Base-by-base conservation (phyloP, 2,888 invertebrate genomes). In the Leptinotarsa juncta region DNA sequence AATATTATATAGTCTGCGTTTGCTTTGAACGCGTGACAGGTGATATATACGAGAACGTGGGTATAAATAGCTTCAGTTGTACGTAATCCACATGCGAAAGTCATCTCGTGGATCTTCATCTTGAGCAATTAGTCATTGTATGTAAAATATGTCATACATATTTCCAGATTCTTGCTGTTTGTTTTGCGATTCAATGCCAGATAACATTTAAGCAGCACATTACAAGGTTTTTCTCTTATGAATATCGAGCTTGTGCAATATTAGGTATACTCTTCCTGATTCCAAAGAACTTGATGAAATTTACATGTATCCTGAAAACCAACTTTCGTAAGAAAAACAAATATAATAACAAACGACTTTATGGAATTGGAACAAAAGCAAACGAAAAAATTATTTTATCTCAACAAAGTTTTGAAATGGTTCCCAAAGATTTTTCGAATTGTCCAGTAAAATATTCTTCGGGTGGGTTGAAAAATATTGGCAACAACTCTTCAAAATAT, bases 61-160 rank as follows among this genome's bases (percentile, higher is more conserved):
- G 69, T 57, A 42, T 51, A 53, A 20, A 70, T 65, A 20, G 42
- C 48, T 55, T 53, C 55, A 53, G 42, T 65, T n/a, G 14, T 23
- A 42, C 48, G 66, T 16, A 65, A 71, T 65, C 62, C 67, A 73
- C 73, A 20, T 73, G 76, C 55, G 73, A 76, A 76, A 70, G 68
- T 65, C n/a, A 68, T 57, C 55, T 72, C 70, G n/a, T 57, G 65
- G 32, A 20, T 65, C 55, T 23, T 65, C 57, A 57, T 73, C 65
- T 76, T 73, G 68, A 48, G 77, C 75, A 75, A 73, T 77, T 72
- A 75, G 71, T 73, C 73, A 75, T 75, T 75, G 74, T 72, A 77
- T 76, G 76, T 73, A 73, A 76, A 76, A 72, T 72, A 72, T 76
- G 67, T 70, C 60, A 53, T 73, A 62, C 55, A 74, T 73, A 71